phyloP scores from a whole-genome alignment of 2,113 vertebrate species.

The Columba livia region DNA sequence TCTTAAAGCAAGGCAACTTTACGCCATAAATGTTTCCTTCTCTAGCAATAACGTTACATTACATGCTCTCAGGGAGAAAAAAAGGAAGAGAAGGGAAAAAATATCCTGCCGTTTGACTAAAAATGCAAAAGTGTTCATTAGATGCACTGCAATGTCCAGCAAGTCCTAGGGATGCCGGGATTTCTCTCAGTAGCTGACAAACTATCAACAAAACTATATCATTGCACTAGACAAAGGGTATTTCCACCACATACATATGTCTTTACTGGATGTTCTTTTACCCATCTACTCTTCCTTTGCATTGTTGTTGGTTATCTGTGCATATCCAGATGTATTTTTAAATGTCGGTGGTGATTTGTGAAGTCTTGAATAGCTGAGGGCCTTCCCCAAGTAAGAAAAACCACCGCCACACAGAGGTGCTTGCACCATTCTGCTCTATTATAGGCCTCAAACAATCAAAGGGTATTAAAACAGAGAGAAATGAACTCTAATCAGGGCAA shows the following conservation, averaged over 20 bases:
- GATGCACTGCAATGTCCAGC: background rate
- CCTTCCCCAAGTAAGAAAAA: background rate
- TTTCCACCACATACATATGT: rapidly evolving
- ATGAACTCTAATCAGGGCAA: rapidly evolving
- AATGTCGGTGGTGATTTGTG: background rate
- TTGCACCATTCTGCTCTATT: background rate
- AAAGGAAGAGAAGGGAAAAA: background rate
- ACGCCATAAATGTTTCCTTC: background rate
- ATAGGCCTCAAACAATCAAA: background rate
- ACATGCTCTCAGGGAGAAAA: background rate
- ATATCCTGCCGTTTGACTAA: background rate
- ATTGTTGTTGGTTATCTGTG: background rate
- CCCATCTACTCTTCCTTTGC: background rate
- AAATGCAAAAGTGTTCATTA: conserved; percentile 53
- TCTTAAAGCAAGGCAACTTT: conserved; percentile 58
- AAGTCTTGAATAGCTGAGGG: background rate
- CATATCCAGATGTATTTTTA: background rate
- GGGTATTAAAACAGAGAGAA: background rate
- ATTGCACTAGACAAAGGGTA: background rate
- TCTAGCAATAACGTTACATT: background rate
- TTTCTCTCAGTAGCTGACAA: background rate
- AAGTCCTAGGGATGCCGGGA: background rate
- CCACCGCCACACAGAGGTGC: background rate
- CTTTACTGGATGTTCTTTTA: background rate
- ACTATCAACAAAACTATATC: background rate